A percentile compares a stretch with the other conserved stretches of the same genome.
phyloP scores from a whole-genome alignment of 2,888 invertebrate genomes.

The Drosophila ustulata region DNA sequence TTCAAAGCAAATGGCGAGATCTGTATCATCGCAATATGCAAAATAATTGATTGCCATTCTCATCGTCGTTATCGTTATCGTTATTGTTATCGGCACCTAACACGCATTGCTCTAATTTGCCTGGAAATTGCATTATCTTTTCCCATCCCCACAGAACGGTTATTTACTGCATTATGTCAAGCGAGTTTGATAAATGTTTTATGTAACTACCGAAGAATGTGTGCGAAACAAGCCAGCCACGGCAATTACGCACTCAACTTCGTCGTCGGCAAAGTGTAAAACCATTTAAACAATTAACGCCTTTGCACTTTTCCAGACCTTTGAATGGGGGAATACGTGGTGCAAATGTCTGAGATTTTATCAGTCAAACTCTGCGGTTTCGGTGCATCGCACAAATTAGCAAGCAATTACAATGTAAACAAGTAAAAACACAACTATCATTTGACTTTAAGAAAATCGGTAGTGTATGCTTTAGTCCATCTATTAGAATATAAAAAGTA shows the following conservation, averaged over 20 bases:
- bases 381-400: too few species aligned
- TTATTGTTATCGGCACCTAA: conserved; percentile 5
- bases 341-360: conserved; percentile 10
- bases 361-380: not conserved
- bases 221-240: conserved; percentile 21
- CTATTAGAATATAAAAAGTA: not conserved
- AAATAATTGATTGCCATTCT: conserved; percentile 27
- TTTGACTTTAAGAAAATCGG: too few species aligned
- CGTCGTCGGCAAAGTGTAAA: conserved; percentile 47
- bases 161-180: conserved; percentile 35
- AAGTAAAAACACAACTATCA: too few species aligned
- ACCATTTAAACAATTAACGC: conserved; percentile 57
- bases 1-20: conserved; percentile 63
- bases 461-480: too few species aligned
- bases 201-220: conserved; percentile 46
- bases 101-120: conserved; percentile 38
- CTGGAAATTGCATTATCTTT: conserved; percentile 52
- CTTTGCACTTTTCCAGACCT: not conserved
- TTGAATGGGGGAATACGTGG: not conserved
- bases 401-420: too few species aligned
- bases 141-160: conserved; percentile 42
- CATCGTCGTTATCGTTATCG: conserved; percentile 17
- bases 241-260: conserved; percentile 47
- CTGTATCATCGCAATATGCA: conserved; percentile 53
- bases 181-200: conserved; percentile 51